Evolutionary conservation across 2,888 invertebrate genomes (phyloP).

Genomic region (Tinea pellionella): DNA sequence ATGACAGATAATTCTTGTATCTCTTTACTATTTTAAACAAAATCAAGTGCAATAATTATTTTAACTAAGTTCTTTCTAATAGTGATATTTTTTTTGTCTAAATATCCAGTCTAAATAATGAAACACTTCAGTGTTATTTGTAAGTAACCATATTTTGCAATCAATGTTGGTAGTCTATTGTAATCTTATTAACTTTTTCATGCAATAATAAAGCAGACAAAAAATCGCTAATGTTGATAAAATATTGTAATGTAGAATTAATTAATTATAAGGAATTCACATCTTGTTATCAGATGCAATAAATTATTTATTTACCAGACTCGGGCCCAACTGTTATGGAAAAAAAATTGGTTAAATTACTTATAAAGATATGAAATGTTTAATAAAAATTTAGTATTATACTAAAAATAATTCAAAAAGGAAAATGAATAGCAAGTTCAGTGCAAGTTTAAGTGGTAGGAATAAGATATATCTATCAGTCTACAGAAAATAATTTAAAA

Average conservation of each 20-base stretch:
- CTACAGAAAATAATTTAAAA: background rate
- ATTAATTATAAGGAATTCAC: background rate
- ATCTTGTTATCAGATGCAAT: background rate
- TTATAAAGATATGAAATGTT: background rate
- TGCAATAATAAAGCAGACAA: no score
- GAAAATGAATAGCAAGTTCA: no score
- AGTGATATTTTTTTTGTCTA: no score
- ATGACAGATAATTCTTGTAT: no score
- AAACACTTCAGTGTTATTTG: slow-evolving; percentile 22
- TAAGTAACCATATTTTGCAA: background rate
- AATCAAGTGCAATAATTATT: no score
- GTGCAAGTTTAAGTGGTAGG: no score
- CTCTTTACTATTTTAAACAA: no score
- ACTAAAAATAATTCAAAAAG: background rate
- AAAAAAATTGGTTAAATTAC: background rate
- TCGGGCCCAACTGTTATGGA: background rate
- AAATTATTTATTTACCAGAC: background rate
- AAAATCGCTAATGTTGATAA: no score
- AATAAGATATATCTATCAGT: background rate
- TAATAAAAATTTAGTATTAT: background rate
- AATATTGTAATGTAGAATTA: no score
- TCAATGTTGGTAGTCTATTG: no score
- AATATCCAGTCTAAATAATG: slow-evolving; percentile 25
- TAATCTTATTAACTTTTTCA: no score
- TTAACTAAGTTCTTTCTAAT: no score